Evolutionary conservation across 1,140 invertebrate species (phyloP), one percentile per base, ranked within the genome.

Genomic region (Tribolium castaneum): DNA sequence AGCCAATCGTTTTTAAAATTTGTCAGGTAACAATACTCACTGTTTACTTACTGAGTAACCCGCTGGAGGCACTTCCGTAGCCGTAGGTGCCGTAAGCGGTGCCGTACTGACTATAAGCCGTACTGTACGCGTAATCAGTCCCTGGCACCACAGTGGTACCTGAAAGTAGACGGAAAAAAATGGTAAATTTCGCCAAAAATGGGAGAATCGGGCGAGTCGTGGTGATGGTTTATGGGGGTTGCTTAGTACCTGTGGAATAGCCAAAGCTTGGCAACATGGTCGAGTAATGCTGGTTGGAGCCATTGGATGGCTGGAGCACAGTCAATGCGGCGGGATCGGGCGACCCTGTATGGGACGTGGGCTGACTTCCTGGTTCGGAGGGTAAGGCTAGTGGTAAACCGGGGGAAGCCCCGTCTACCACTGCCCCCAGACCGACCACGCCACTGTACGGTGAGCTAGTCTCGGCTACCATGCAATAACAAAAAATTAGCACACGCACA

Each of bases 21-120:
- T 66, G 59, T 66, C 59, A 66, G 56, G 56, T 54, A 75, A 78
- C 76, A 83, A 92, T 92, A 92, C 91, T 92, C 91, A 92, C 91
- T 90, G 88, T 90, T 90, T 92, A 94, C 93, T 93, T 93, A 94
- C 93, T 94, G 90, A 94, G 92, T 87, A 94, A 90, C 86, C 93
- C 92, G 88, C 91, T 91, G 83, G 92, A 90, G 78, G 92, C 90
- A 80, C 92, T 88, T 62, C 92, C 90, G 87, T 94, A 94, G 78
- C 92, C 91, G 82, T 94, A 94, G 10, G 91, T 90, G 71, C 92
- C 91, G 82, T 94, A 94, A 6, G 92, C 88, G 73, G 91, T 88
- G 49, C 92, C 90, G 86, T 94, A 94, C 85, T 94, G 93, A 77
- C 92, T 91, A 85, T 94, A 94, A 3, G 92, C 91, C 30, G 93